Evolutionary conservation across 1,140 invertebrate genomes (phyloP), one percentile per base, ranked within the genome.

Genomic region (Drosophila jambulina): DNA sequence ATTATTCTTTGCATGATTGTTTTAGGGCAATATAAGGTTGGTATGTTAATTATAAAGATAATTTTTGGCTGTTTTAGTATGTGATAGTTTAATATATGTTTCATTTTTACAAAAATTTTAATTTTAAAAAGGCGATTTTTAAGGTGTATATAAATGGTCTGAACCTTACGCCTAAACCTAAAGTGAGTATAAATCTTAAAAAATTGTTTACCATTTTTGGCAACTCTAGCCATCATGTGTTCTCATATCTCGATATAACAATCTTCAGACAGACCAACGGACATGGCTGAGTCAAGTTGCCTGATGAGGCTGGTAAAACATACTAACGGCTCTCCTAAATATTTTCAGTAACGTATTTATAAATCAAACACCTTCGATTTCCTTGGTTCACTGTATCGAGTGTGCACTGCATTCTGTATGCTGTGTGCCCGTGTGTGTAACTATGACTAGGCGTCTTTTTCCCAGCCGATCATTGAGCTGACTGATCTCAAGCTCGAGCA

Each of bases 391-490:
- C 34, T 58, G 1, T 27, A 58, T 15, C 4, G 32, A 62, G 23
- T 5, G 7, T 13, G 0, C 27, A 56, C 53, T 56, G 51, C 15
- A 56, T 56, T 56, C 53, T 56, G 53, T 56, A 38, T 25, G 34
- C 53, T 38, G 25, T 53, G 12, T 48, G 21, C 6, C 4, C 15
- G 12, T 58, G 54, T 57, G 9, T 51, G 62, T 40, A 49, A 68
- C 62, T 78, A 69, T 77, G 74, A 60, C 72, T 65, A 51, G 48
- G 57, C 70, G 43, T 60, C 59, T 80, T 34, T 61, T 71, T 51
- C 53, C 38, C 61, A 57, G 40, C n/a, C 74, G 51, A 65, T 57
- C 74, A 76, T 76, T 58, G 60, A 76, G 63, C 62, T 70, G 48
- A 34, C 75, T 45, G 53, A 59, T 77, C 72, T 59, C 74, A 58